A percentile compares a stretch with the other conserved stretches of the same genome.
These are phyloP conservation scores for Brienomyrus longianalis DNA, from an alignment of 2,113 vertebrate species.

Conservation along the genomic window DNA sequence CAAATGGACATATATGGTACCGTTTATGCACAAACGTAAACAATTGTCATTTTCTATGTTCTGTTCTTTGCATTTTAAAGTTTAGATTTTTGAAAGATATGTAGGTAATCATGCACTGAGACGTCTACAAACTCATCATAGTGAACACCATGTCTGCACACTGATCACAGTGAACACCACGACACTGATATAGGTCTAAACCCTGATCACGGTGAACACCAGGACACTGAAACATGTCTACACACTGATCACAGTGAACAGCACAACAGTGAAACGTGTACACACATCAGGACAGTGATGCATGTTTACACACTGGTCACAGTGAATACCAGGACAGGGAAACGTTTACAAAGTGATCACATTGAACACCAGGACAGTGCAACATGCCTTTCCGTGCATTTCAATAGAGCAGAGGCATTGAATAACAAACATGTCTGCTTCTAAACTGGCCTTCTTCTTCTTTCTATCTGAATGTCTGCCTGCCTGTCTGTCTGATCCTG, in stretches of 20 bases:
- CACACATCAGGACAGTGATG: background rate
- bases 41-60: background rate
- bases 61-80: background rate
- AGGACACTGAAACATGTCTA: background rate
- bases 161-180: background rate
- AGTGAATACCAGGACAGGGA: background rate
- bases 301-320: background rate
- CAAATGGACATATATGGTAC: background rate
- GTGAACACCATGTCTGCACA: background rate
- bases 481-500: background rate
- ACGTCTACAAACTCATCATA: background rate
- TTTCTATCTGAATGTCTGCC: conserved; percentile 26
- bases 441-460: conserved; percentile 47
- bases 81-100: background rate
- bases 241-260: background rate
- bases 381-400: background rate
- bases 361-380: background rate
- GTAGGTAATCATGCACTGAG: background rate
- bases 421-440: conserved; percentile 35
- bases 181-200: too few species aligned
- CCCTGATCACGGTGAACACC: background rate
- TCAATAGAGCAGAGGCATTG: background rate
- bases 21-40: background rate
- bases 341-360: background rate
- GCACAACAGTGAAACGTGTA: background rate